Percentiles rank a stretch among this genome's conserved stretches.
phyloP scores from a whole-genome alignment of 2,113 vertebrate species.

The Gulo gulo region DNA sequence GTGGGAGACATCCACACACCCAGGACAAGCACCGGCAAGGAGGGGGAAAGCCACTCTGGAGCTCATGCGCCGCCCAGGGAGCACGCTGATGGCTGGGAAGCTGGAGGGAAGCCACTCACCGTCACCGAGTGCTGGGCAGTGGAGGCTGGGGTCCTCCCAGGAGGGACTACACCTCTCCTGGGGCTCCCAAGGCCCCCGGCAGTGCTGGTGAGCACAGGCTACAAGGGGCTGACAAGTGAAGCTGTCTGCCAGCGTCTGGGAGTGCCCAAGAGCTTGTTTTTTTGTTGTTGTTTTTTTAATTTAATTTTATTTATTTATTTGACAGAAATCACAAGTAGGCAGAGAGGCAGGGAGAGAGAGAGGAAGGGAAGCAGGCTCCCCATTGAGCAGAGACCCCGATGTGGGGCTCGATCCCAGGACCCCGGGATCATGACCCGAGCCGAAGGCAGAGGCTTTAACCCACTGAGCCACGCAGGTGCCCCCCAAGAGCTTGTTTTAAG shows the following conservation, averaged over 20 bases:
- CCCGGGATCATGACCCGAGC: too few relatives aligned
- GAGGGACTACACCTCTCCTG: background rate
- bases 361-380: too few relatives aligned
- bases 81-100: background rate
- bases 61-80: fast-evolving
- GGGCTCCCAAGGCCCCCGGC: background rate
- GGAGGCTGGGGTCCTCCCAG: too few relatives aligned
- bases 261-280: background rate
- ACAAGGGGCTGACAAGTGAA: background rate
- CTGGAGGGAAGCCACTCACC: background rate
- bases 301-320: too few relatives aligned
- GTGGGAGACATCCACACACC: background rate
- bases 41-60: background rate
- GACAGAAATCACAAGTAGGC: too few relatives aligned
- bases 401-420: too few relatives aligned
- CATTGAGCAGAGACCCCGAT: too few relatives aligned
- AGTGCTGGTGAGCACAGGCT: background rate
- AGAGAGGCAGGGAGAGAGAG: too few relatives aligned
- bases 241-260: background rate
- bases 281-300: too few relatives aligned
- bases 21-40: background rate
- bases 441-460: too few relatives aligned
- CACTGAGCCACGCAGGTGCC: too few relatives aligned
- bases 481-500: background rate
- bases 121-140: background rate